Evolutionary conservation across 2,113 vertebrate genomes (phyloP), one percentile per base, ranked within the genome.

Genomic region (Archilochus colubris): DNA sequence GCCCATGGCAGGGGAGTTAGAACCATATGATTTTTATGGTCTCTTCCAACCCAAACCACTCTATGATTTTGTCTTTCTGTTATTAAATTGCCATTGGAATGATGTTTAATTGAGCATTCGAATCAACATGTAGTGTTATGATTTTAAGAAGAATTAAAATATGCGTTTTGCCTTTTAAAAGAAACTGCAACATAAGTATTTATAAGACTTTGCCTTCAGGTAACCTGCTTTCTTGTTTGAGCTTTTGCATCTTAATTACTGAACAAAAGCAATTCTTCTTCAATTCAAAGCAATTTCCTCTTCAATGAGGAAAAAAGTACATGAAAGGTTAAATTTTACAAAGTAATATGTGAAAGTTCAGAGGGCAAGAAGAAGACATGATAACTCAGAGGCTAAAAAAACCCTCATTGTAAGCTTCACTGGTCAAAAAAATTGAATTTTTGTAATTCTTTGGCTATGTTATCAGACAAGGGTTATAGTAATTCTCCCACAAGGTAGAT

Each of bases 401-500:
- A 21, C 21, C 14, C 36, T 86, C 38, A 69, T 24, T 91, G 61
- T 90, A 91, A 94, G 88, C 44, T 77, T 93, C 70, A 63, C 46
- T 95, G 73, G 62, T 88, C 89, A 80, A 94, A 97, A 94, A 95
- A 89, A 88, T 58, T 5, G 20, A 89, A 75, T 89, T 93, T 87
- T 86, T 92, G 51, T 95, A 94, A 93, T 96, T 94, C 84, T 87
- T 90, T 44, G 62, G 38, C 54, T 95, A 12, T n/a, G 12, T 90
- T 92, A 92, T 88, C 82, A 90, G 90, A 79, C 40, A 46, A 82
- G 83, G 83, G 33, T 97, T 96, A 79, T 3, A 55, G 50, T 88
- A 97, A 94, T 94, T 84, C 89, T 92, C 86, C 94, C 57, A 72
- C 94, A 96, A 94, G 59, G 62, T 69, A 55, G 50, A 91, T 95